phyloP scores from a whole-genome alignment of 2,113 vertebrate genomes.

The Euleptes europaea region DNA sequence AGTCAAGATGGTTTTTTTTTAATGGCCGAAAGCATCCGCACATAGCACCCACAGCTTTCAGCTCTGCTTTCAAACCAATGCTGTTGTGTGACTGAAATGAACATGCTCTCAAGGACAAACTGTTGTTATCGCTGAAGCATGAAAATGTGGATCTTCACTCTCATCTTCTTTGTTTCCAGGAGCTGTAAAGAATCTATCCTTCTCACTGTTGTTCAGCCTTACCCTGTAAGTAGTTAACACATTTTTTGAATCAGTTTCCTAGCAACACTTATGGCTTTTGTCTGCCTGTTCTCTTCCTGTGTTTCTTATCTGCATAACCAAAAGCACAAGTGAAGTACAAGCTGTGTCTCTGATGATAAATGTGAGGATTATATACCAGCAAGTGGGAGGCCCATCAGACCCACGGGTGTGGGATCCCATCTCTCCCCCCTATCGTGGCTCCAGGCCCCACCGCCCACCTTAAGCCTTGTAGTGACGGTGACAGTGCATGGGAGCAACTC shows the following conservation, averaged over 20 bases:
- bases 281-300: constrained; percentile 15
- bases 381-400: no score
- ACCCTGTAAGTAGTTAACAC: constrained; percentile 84
- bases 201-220: constrained; percentile 95
- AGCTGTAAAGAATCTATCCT: constrained; percentile 98
- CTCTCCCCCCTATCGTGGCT: no score
- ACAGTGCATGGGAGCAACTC: no score
- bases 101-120: constrained; percentile 49
- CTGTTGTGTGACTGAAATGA: constrained; percentile 39
- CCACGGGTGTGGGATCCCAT: no score
- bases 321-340: constrained; percentile 33
- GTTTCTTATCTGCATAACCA: constrained; percentile 39
- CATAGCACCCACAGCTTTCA: neutral
- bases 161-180: constrained; percentile 77
- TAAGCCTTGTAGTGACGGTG: no score
- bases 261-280: constrained; percentile 50
- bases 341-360: constrained; percentile 26
- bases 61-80: constrained; percentile 31
- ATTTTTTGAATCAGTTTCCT: constrained; percentile 59
- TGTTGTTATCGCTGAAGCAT: constrained; percentile 2
- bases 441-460: no score
- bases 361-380: neutral
- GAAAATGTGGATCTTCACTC: constrained; percentile 31
- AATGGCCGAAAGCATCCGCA: neutral
- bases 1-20: neutral